Base-by-base conservation (phyloP, 2,113 vertebrate genomes). In the Calyptommatus sinebrachiatus region DNA sequence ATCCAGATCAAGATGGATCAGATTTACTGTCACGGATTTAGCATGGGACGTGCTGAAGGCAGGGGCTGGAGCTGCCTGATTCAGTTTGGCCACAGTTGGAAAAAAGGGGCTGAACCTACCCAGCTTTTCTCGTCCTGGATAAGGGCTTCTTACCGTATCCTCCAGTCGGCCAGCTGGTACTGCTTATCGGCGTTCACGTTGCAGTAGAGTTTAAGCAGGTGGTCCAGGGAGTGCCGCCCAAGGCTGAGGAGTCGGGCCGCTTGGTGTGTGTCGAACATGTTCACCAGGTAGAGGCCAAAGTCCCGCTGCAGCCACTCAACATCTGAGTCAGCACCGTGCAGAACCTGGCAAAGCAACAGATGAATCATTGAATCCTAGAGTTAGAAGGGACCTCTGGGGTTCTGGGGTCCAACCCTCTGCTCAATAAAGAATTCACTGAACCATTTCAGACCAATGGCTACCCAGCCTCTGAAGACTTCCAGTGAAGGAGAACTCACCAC, bases 221-320 rank as follows among this genome's bases (percentile, higher is more conserved):
- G 96, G 57, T 99, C 98, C 24, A 99, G 93, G 0, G 98, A 99
- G 88, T 99, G 95, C 62, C 97, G 92, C 85, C 96, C 97, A 67
- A 98, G 95, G 90, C 94, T 98, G 48, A 99, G 96, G 48, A 96
- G 92, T 60, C 98, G 96, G 1, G 98, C 96, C 1, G 97, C 98
- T 89, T 99, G 98, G 83, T 99, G 98, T 1, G 97, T 99, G 86
- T 99, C 98, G 74, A 99, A 99, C 91, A 99, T 88, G 87, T 97
- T 98, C 88, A 99, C 97, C 9, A 99, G 94, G 1, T 99, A 99
- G 71, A 99, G 86, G 24, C 98, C 97, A 0, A 99, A 97, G 92
- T 99, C 98, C 77, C 96, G 97, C 79, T 99, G 98, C 8, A 99
- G 97, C 98, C 98, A 99, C 81, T 99, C 98, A 0, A 99, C 93